These are phyloP conservation scores for Tangara arthus DNA, from an alignment of 2,797 vertebrate genomes.

Conservation along the genomic window DNA sequence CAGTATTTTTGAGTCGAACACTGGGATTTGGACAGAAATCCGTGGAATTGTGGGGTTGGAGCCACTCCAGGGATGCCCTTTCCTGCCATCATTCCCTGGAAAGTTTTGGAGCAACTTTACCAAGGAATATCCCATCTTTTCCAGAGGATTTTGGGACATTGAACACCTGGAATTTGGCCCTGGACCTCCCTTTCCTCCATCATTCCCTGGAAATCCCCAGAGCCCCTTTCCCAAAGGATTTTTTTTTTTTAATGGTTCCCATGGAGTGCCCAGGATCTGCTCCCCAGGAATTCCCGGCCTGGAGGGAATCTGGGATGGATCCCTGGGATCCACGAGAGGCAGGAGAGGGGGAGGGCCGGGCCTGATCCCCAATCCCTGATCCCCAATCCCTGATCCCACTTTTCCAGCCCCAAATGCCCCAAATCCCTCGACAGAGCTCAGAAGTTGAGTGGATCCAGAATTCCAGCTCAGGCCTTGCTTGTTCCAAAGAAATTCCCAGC, in stretches of 20 bases:
- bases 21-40: too few relatives aligned
- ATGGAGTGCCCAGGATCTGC: not conserved
- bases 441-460: not conserved
- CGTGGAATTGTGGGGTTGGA: too few relatives aligned
- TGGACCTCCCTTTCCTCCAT: not conserved
- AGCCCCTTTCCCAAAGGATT: too few relatives aligned
- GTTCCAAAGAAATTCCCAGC: not conserved
- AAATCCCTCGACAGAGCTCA: not conserved
- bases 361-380: too few relatives aligned
- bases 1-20: rapidly evolving
- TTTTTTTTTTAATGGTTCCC: not conserved
- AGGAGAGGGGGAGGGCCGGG: not conserved
- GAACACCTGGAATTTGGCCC: not conserved
- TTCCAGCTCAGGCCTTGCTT: not conserved
- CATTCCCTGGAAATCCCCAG: not conserved
- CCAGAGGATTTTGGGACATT: not conserved
- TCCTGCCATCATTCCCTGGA: too few relatives aligned
- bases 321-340: not conserved
- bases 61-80: too few relatives aligned
- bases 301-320: not conserved
- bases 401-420: not conserved
- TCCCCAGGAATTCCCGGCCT: not conserved
- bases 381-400: not conserved
- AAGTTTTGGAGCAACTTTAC: too few relatives aligned
- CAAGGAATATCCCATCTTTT: too few relatives aligned